Percentiles rank a stretch among this genome's conserved stretches.
Evolutionary conservation across 1,140 invertebrate species (phyloP).

Genomic region (Doryteuthis pealeii): DNA sequence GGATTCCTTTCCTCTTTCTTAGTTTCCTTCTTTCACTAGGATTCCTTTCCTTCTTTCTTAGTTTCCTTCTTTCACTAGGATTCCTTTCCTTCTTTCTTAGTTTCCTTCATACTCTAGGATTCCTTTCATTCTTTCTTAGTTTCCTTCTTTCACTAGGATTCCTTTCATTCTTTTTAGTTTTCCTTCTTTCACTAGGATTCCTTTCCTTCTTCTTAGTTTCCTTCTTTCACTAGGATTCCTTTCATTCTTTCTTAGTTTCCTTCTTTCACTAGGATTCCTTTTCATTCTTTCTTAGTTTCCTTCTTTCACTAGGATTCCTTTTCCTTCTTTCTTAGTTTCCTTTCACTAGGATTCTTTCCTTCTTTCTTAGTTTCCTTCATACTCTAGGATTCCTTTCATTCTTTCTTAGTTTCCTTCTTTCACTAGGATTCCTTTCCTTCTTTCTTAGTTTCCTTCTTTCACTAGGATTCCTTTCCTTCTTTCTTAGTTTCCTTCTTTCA

Average conservation of each 20-base stretch:
- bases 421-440: no score
- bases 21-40: no score
- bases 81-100: not conserved
- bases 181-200: not conserved
- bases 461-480: no score
- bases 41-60: no score
- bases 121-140: not conserved
- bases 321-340: not conserved
- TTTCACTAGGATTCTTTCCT: not conserved
- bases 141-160: not conserved
- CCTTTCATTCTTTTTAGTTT: not conserved
- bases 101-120: not conserved
- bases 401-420: no score
- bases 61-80: not conserved
- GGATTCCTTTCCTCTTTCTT: no score
- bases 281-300: not conserved
- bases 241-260: not conserved
- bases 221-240: not conserved
- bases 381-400: no score
- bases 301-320: not conserved
- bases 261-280: no score
- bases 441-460: no score
- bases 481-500: no score
- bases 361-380: not conserved
- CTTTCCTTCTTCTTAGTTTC: not conserved